These are phyloP conservation scores for Drosophila prolongata DNA, from an alignment of 2,888 invertebrate genomes.

Conservation along the genomic window DNA sequence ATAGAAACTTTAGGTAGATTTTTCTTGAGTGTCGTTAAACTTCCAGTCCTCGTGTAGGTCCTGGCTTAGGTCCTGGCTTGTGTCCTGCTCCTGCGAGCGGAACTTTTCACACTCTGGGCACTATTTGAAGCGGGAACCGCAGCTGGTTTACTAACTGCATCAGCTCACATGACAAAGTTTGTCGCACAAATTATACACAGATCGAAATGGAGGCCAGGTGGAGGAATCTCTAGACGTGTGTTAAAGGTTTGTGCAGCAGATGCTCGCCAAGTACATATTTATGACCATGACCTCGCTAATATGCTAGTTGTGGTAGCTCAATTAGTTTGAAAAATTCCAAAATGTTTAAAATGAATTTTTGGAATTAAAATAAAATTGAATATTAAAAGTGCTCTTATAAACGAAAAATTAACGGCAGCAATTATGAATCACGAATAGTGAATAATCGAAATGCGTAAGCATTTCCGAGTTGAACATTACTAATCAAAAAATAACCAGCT, in stretches of 20 bases:
- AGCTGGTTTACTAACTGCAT: constrained; percentile 56
- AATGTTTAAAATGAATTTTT: no score
- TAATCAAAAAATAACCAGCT: background rate
- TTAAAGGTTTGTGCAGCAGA: constrained; percentile 22
- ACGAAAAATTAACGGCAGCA: no score
- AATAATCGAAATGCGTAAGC: background rate
- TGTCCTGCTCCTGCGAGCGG: constrained; percentile 6
- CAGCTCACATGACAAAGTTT: constrained; percentile 64
- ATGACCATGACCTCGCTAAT: constrained; percentile 30
- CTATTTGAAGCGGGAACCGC: constrained; percentile 22
- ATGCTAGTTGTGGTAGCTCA: background rate
- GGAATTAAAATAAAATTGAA: no score
- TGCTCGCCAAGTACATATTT: constrained; percentile 31
- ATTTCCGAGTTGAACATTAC: background rate
- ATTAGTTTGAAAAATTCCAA: no score
- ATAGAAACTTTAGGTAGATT: background rate
- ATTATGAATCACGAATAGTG: background rate
- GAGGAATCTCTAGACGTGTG: constrained; percentile 18
- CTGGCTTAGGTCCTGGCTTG: background rate
- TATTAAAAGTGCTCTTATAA: no score
- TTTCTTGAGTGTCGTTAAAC: background rate
- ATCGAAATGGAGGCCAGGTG: constrained; percentile 38
- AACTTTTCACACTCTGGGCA: constrained; percentile 16
- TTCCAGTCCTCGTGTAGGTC: background rate
- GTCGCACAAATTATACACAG: constrained; percentile 55